phyloP scores from a whole-genome alignment of 2,888 invertebrate species.

The Drosophila pullipes region DNA sequence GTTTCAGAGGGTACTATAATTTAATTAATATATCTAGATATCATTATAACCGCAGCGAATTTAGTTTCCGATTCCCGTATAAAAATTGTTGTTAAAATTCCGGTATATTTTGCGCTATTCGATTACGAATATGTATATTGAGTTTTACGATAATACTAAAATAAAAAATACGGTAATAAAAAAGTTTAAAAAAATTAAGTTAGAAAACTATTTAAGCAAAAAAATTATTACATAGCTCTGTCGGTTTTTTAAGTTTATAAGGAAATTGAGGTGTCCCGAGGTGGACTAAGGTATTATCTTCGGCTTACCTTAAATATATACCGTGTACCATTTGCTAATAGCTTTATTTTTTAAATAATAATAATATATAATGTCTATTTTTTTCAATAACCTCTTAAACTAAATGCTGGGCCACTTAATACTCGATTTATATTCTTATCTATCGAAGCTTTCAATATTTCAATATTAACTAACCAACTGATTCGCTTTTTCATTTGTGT shows the following conservation, averaged over 20 bases:
- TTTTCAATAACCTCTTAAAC: background rate
- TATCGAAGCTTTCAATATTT: conserved; percentile 16
- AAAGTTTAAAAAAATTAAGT: too few relatives aligned
- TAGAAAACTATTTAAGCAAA: background rate
- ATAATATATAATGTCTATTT: background rate
- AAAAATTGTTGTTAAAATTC: background rate
- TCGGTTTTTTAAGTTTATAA: background rate
- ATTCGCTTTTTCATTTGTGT: conserved; percentile 7
- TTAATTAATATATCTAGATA: background rate
- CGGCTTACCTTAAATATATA: background rate
- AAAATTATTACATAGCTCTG: background rate
- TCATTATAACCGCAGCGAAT: background rate
- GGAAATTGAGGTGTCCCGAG: background rate
- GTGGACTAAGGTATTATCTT: background rate
- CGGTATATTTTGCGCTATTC: background rate
- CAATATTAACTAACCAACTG: conserved; percentile 23
- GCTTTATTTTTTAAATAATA: background rate
- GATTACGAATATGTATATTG: background rate
- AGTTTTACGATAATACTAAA: background rate
- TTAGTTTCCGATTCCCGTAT: background rate
- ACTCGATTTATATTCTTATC: conserved; percentile 1
- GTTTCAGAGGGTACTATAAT: background rate
- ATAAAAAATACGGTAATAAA: too few relatives aligned
- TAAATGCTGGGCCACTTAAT: conserved; percentile 12
- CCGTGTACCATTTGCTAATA: too few relatives aligned